Percentiles rank a stretch among this genome's conserved stretches.
Conservation (phyloP, 2,113 vertebrate species). For the Cyprinus carpio region DNA sequence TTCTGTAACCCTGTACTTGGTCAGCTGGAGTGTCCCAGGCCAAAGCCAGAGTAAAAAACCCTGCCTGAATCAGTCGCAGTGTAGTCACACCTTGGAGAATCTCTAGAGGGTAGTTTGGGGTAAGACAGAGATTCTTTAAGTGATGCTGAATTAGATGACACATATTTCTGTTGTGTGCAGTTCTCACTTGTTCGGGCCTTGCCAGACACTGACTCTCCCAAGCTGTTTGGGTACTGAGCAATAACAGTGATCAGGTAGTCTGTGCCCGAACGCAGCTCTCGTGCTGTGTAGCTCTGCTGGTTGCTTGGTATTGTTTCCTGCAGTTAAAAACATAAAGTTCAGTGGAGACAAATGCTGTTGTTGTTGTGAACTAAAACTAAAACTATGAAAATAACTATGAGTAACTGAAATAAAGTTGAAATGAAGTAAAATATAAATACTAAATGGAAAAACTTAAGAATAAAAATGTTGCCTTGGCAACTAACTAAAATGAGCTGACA, state of each 20-base stretch:
- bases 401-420: background rate
- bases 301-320: conserved; percentile 81
- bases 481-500: too few species aligned
- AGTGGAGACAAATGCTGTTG: background rate
- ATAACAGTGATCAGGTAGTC: conserved; percentile 89
- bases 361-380: background rate
- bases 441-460: background rate
- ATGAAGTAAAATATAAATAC: background rate
- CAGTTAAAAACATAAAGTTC: background rate
- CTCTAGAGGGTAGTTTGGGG: conserved; percentile 62
- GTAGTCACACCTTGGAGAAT: conserved; percentile 69
- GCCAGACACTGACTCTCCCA: conserved; percentile 83
- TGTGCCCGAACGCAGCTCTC: conserved; percentile 78
- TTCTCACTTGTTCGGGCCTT: conserved; percentile 87
- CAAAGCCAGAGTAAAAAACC: conserved; percentile 78
- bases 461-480: too few species aligned
- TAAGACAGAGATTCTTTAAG: background rate
- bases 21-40: conserved; percentile 76
- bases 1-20: conserved; percentile 76
- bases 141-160: background rate
- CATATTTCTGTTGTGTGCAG: background rate
- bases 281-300: conserved; percentile 76
- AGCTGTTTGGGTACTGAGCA: conserved; percentile 88
- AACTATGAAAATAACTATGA: background rate
- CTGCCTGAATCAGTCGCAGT: conserved; percentile 75